Base-by-base conservation (phyloP, 2,797 vertebrate species). In the Poecilia wingei region DNA sequence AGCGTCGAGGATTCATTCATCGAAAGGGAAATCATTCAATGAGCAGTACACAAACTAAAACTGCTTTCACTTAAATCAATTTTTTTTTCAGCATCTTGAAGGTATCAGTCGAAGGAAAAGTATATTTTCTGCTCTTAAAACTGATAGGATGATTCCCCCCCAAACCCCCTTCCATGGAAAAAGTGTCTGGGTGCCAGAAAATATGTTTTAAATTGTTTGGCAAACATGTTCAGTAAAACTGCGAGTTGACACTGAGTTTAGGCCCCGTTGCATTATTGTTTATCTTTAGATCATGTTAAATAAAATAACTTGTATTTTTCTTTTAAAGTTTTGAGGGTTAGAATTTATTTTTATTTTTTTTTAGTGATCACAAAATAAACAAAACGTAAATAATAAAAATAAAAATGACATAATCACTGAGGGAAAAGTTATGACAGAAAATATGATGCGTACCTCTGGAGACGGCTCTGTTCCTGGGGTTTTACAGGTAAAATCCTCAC, bases 401-500 rank as follows among this genome's bases (percentile, higher is more conserved):
- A 49, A n/a, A 57, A 73, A 73, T 45, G 1, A 71, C 14, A 9
- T 1, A 64, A 75, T 71, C n/a, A 36, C 0, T 51, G 13, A 25
- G 3, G 14, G 1, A 61, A 70, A 1, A 16, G 64, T 45, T 61
- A 0, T 16, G 4, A 82, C 49, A 77, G 6, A 77, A 36, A 75
- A 0, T 1, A 5, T 70, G 6, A 6, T 80, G 87, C 93, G 0
- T 93, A 92, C 92, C 89, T 91, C 28, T n/a, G 74, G 74, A 76
- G 76, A 79, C 6, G 36, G 3, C 14, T 61, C 72, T 49, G 47
- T 9, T 18, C 79, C n/a, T 76, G 0, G 14, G 18, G 18, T 47
- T 49, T 55, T 28, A 49, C 66, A 20, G 46, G 13, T 53, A 74
- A 87, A 86, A 61, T 39, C 78, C 55, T 79, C n/a, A 36, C 74